Conservation (phyloP, 2,888 invertebrate genomes). For the Linnaemya vulpina region DNA sequence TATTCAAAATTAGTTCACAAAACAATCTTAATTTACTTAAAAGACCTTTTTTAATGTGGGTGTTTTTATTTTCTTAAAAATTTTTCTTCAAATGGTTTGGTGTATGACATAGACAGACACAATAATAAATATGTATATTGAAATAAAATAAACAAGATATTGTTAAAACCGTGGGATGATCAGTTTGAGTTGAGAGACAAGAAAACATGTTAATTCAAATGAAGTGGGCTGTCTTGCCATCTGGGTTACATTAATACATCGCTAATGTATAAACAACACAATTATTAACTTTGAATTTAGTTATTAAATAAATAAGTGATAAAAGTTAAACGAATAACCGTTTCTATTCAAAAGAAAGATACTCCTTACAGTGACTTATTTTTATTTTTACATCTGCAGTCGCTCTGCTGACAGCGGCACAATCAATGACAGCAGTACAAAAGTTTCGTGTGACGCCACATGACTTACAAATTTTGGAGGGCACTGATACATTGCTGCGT, state of each 20-base stretch:
- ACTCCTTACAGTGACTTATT: neutral
- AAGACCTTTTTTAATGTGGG: slow-evolving; percentile 62
- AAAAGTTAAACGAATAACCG: neutral
- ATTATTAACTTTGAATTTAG: slow-evolving; percentile 15
- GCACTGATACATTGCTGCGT: slow-evolving; percentile 90
- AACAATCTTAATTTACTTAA: slow-evolving; percentile 60
- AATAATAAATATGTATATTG: neutral
- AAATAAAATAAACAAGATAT: slow-evolving; percentile 37
- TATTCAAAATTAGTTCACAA: slow-evolving; percentile 71
- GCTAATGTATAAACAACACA: slow-evolving; percentile 10
- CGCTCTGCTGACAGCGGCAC: slow-evolving; percentile 23
- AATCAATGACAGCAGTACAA: slow-evolving; percentile 85
- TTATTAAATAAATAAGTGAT: slow-evolving; percentile 32
- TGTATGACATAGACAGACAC: neutral
- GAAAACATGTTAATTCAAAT: slow-evolving; percentile 30
- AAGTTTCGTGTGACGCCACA: slow-evolving; percentile 91
- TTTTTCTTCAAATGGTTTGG: slow-evolving; percentile 7
- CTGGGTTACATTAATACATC: neutral
- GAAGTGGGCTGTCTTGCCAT: slow-evolving; percentile 31
- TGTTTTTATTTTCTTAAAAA: slow-evolving; percentile 25
- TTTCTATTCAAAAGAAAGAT: neutral
- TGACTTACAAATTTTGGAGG: slow-evolving; percentile 91
- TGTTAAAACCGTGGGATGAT: slow-evolving; percentile 46
- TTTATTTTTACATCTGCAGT: slow-evolving; percentile 47
- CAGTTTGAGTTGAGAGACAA: neutral